Evolutionary conservation across 2,888 invertebrate species (phyloP), one percentile per base, ranked within the genome.

Genomic region (Coleophora flavipennella): DNA sequence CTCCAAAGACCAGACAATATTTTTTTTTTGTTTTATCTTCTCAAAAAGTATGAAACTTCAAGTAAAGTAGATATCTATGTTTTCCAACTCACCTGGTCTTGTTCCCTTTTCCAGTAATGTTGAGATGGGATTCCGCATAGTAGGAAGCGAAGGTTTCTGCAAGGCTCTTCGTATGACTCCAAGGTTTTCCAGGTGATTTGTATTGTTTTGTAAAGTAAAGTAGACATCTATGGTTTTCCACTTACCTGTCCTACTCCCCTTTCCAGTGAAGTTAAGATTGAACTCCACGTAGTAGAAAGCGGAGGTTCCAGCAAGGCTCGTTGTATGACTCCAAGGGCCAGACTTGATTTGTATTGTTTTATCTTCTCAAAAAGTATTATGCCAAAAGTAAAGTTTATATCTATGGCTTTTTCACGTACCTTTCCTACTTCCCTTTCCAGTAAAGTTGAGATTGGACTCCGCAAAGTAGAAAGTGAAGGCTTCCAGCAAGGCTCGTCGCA

Each of bases 151-250:
- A 0, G 79, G 78, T 78, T 36, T 83, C 76, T 81, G 46, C 13
- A 95, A 78, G 7, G 92, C 91, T 58, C 89, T 88, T 57, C 92
- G 88, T 67, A 93, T 93, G 42, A 91, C n/a, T n/a, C n/a, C n/a
- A n/a, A n/a, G n/a, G n/a, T n/a, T n/a, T n/a, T n/a, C n/a, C n/a
- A n/a, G n/a, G n/a, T n/a, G n/a, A n/a, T n/a, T n/a, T n/a, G n/a
- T n/a, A n/a, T n/a, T n/a, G n/a, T n/a, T n/a, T n/a, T n/a, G n/a
- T n/a, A n/a, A n/a, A n/a, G n/a, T n/a, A n/a, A n/a, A n/a, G n/a
- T n/a, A n/a, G n/a, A n/a, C n/a, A n/a, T n/a, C n/a, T n/a, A n/a
- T n/a, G n/a, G n/a, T n/a, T n/a, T n/a, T n/a, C n/a, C n/a, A n/a
- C 58, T 59, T 51, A 78, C 80, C 71, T 45, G 74, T 80, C 61